These are phyloP conservation scores for Iselma pallidipennis DNA, from an alignment of 2,888 invertebrate species.

Conservation along the genomic window DNA sequence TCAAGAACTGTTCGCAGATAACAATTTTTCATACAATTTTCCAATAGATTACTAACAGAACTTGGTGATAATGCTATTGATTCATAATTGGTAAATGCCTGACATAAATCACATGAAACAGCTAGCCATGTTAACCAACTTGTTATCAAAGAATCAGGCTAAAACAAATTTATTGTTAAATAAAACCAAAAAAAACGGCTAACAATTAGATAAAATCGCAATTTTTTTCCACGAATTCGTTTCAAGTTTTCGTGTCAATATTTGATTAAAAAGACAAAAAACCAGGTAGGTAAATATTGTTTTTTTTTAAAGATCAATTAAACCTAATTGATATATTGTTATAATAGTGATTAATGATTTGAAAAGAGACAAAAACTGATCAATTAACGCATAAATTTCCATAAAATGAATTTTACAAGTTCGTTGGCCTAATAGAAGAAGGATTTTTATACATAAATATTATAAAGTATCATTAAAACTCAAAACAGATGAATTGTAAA, in stretches of 20 bases:
- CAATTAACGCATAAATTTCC: conserved; percentile 1
- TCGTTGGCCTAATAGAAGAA: neutral
- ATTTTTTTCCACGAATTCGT: no score
- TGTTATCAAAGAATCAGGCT: conserved; percentile 66
- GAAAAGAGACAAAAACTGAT: no score
- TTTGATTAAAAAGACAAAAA: neutral
- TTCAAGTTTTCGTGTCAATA: neutral
- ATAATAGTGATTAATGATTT: neutral
- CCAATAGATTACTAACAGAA: conserved; percentile 53
- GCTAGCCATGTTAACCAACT: conserved; percentile 66
- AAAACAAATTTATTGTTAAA: no score
- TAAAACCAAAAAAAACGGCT: conserved; percentile 19
- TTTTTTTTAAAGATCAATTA: neutral
- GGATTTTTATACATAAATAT: neutral
- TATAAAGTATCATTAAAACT: neutral
- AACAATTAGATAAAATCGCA: conserved; percentile 10
- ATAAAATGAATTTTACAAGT: conserved; percentile 1
- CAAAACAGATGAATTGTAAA: neutral
- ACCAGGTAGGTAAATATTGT: neutral
- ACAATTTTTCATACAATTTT: conserved; percentile 59
- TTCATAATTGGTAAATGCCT: conserved; percentile 39
- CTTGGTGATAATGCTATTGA: conserved; percentile 32
- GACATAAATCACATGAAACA: conserved; percentile 41
- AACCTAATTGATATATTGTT: neutral
- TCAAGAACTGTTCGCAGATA: conserved; percentile 65